phyloP scores from a whole-genome alignment of 2,797 vertebrate species.

The Cyprinella venusta region DNA sequence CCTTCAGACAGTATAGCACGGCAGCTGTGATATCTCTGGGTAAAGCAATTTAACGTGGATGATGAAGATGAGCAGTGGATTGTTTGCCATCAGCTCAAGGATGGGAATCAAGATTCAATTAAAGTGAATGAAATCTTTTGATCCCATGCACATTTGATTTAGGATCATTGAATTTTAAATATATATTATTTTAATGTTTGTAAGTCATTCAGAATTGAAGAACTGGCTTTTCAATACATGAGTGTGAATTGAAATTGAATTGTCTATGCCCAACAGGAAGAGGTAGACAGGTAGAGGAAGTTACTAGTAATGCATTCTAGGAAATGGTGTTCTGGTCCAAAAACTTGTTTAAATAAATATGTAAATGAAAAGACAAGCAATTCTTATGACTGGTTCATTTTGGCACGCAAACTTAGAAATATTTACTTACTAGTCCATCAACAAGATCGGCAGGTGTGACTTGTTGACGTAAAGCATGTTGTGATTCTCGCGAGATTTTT shows the following conservation, averaged over 20 bases:
- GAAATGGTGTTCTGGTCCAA: no score
- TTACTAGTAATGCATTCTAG: no score
- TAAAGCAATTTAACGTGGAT: constrained; percentile 20
- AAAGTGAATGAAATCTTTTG: not conserved
- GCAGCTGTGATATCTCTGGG: constrained; percentile 18
- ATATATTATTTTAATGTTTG: not conserved
- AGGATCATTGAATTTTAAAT: not conserved
- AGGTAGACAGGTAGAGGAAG: not conserved
- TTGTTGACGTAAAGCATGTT: no score
- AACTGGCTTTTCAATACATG: not conserved
- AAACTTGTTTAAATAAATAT: no score
- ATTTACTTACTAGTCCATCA: no score
- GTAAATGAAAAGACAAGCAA: no score
- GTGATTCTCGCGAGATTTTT: no score
- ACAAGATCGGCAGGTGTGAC: no score
- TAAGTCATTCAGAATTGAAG: not conserved
- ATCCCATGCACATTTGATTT: not conserved
- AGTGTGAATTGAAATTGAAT: not conserved
- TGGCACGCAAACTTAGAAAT: no score
- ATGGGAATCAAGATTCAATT: constrained; percentile 35
- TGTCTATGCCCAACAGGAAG: not conserved
- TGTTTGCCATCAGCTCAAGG: constrained; percentile 12
- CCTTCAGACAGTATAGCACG: not conserved
- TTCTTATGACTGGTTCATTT: no score
- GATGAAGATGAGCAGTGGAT: constrained; percentile 21